Conservation (phyloP, 2,888 invertebrate genomes). For the Cosmorhoe ocellata region DNA sequence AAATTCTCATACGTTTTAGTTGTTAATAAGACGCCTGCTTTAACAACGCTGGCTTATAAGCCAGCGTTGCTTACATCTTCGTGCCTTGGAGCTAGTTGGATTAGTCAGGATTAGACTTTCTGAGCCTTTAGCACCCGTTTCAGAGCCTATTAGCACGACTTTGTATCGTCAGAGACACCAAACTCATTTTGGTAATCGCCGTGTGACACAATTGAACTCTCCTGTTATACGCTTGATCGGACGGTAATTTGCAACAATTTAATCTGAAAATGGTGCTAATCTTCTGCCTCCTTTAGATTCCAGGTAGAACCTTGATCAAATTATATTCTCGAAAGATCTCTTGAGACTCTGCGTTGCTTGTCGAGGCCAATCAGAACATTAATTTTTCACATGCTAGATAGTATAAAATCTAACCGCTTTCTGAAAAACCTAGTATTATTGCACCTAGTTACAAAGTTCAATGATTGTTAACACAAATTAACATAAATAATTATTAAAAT, state of each 20-base stretch:
- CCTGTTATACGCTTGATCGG: no score
- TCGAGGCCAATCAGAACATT: neutral
- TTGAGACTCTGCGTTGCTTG: neutral
- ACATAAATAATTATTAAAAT: constrained; percentile 2
- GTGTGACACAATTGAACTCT: no score
- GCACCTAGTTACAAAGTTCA: no score
- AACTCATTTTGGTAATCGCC: no score
- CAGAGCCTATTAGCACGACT: no score
- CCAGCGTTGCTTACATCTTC: constrained; percentile 33
- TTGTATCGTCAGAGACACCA: no score
- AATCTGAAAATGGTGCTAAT: neutral
- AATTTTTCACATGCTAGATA: no score
- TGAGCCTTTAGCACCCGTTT: neutral
- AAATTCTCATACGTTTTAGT: neutral
- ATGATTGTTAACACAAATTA: neutral
- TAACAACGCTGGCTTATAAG: no score
- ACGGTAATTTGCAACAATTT: neutral
- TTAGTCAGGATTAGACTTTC: constrained; percentile 5
- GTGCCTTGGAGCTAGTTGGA: neutral
- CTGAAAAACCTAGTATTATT: no score
- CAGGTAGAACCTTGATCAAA: neutral
- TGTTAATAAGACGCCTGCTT: constrained; percentile 20
- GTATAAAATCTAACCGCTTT: neutral
- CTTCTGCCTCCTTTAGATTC: neutral
- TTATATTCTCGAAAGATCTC: neutral